A percentile compares a stretch with the other conserved stretches of the same genome.
These are phyloP conservation scores for Tachysurus fulvidraco DNA, from an alignment of 2,113 vertebrate species.

Conservation along the genomic window DNA sequence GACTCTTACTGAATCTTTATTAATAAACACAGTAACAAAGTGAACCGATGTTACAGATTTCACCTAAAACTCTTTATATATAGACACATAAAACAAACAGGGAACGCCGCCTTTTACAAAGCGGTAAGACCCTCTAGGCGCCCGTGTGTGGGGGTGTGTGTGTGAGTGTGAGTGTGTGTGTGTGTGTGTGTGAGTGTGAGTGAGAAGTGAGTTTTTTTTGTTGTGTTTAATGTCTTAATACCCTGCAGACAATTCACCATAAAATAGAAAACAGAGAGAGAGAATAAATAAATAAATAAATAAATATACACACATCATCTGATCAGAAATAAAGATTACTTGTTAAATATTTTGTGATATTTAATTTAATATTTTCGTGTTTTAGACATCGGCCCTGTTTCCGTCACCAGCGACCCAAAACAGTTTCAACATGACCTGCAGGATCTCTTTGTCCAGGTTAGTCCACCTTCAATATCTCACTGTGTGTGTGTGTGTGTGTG, in stretches of 20 bases:
- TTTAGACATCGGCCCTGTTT: constrained; percentile 87
- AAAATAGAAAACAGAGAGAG: not conserved
- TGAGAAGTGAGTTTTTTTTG: not conserved
- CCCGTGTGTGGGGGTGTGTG: not conserved
- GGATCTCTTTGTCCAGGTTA: constrained; percentile 91
- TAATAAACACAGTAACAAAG: too few relatives aligned
- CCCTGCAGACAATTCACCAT: not conserved
- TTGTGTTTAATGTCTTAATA: constrained; percentile 5
- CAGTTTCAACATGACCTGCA: constrained; percentile 86
- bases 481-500: constrained; percentile 20
- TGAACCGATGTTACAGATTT: too few relatives aligned
- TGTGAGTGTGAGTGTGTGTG: too few relatives aligned
- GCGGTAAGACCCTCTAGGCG: not conserved
- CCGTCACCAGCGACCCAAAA: constrained; percentile 82
- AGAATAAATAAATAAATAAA: not conserved
- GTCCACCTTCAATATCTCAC: constrained; percentile 22
- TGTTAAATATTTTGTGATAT: not conserved
- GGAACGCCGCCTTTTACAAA: not conserved
- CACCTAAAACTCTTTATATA: too few relatives aligned
- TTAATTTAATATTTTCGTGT: not conserved
- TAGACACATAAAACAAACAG: too few relatives aligned
- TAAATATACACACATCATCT: not conserved
- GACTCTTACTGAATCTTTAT: too few relatives aligned
- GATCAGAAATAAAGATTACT: not conserved
- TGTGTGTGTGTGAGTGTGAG: not conserved